Conservation (phyloP, 2,888 invertebrate species). For the Drosophila mimetica region DNA sequence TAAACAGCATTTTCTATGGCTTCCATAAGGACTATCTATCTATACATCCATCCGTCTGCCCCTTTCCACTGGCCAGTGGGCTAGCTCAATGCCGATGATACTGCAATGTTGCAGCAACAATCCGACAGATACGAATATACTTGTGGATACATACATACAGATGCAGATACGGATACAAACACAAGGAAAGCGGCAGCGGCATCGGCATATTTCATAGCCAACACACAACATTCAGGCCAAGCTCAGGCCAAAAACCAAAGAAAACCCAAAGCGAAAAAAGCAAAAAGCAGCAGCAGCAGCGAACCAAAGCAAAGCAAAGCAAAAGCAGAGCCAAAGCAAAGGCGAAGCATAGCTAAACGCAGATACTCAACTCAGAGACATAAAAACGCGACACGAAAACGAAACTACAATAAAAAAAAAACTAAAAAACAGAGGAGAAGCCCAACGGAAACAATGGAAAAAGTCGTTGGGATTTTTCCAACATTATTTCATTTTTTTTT, state of each 20-base stretch:
- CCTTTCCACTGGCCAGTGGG: constrained; percentile 11
- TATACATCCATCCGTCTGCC: constrained; percentile 7
- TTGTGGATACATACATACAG: constrained; percentile 16
- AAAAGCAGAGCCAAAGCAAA: constrained; percentile 40
- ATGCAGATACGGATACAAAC: constrained; percentile 13
- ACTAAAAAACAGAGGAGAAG: constrained; percentile 4
- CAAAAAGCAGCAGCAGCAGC: constrained; percentile 9
- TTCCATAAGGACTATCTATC: constrained; percentile 39
- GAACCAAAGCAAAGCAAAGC: constrained; percentile 36
- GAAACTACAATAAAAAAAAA: constrained; percentile 33
- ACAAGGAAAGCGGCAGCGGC: constrained; percentile 33
- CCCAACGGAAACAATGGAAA: constrained; percentile 22
- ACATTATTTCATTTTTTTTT: neutral
- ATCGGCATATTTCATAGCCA: constrained; percentile 49
- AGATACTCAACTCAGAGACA: constrained; percentile 52
- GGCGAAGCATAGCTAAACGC: constrained; percentile 54
- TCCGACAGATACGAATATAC: constrained; percentile 35
- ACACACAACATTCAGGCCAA: constrained; percentile 81
- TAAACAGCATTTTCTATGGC: constrained; percentile 32
- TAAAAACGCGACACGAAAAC: constrained; percentile 42
- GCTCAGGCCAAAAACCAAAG: constrained; percentile 63
- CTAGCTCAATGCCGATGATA: constrained; percentile 12
- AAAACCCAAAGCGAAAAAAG: constrained; percentile 28
- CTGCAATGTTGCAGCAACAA: constrained; percentile 44
- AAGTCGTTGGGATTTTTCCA: constrained; percentile 21